Evolutionary conservation across 2,888 invertebrate genomes (phyloP).

Genomic region (Nemapogon koenigi): DNA sequence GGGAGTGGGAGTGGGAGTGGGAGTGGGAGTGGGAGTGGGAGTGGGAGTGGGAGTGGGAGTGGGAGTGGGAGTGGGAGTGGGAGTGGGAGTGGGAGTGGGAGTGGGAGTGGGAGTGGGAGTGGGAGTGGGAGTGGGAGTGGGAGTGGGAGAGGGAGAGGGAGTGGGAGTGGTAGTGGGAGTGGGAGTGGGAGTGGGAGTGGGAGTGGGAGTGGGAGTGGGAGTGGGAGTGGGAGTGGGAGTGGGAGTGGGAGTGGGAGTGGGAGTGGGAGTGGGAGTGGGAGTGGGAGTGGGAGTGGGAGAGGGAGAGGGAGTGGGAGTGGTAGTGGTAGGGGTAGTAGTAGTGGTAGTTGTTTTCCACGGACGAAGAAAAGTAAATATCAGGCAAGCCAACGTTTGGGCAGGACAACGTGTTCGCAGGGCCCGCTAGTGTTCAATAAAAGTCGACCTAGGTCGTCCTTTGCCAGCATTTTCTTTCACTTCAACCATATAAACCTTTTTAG

Average conservation of each 20-base stretch:
- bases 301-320: too few relatives aligned
- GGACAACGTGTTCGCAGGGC: too few relatives aligned
- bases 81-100: not conserved
- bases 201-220: not conserved
- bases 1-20: not conserved
- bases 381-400: too few relatives aligned
- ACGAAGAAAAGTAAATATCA: too few relatives aligned
- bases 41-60: not conserved
- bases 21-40: not conserved
- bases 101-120: not conserved
- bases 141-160: not conserved
- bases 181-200: not conserved
- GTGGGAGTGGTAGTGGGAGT: too few relatives aligned
- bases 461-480: too few relatives aligned
- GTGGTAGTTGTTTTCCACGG: too few relatives aligned
- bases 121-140: not conserved
- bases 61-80: not conserved
- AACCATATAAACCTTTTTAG: too few relatives aligned
- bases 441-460: too few relatives aligned
- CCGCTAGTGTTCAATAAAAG: too few relatives aligned
- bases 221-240: not conserved
- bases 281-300: not conserved
- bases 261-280: constrained; percentile 1
- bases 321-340: too few relatives aligned
- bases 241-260: not conserved